Evolutionary conservation across 2,888 invertebrate species (phyloP).

Genomic region (Leucophenga montana): DNA sequence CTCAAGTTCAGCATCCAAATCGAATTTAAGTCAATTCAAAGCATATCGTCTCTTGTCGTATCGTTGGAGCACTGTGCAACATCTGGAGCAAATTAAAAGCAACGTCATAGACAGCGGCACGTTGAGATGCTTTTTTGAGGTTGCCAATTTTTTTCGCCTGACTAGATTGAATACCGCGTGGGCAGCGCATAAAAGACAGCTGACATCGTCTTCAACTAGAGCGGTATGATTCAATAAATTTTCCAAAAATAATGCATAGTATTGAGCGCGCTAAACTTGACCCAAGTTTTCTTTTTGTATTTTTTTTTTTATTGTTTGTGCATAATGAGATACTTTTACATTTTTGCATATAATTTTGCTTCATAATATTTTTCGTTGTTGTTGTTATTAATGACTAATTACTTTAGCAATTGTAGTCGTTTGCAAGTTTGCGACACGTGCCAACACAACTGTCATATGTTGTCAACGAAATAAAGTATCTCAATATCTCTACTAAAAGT

Average conservation of each 20-base stretch:
- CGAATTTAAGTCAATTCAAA: background rate
- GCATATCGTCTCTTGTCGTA: background rate
- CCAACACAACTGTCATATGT: constrained; percentile 23
- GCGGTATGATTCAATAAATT: constrained; percentile 16
- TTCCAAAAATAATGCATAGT: background rate
- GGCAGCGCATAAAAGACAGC: background rate
- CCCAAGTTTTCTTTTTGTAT: too few relatives aligned
- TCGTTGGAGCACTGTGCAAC: background rate
- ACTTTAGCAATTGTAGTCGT: constrained; percentile 2
- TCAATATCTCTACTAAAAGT: background rate
- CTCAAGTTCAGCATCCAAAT: constrained; percentile 10
- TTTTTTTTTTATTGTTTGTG: background rate
- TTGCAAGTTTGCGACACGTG: constrained; percentile 15
- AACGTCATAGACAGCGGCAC: background rate
- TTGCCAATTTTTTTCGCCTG: constrained; percentile 12
- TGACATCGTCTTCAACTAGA: constrained; percentile 3
- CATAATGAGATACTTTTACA: background rate
- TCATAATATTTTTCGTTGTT: background rate
- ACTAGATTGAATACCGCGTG: background rate
- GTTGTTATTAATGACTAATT: background rate
- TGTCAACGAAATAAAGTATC: constrained; percentile 14
- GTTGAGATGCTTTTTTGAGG: constrained; percentile 5
- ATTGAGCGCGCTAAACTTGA: background rate
- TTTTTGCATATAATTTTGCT: background rate
- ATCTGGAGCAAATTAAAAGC: constrained; percentile 21